Conservation (phyloP, 2,113 vertebrate genomes). For the Neogobius melanostomus region DNA sequence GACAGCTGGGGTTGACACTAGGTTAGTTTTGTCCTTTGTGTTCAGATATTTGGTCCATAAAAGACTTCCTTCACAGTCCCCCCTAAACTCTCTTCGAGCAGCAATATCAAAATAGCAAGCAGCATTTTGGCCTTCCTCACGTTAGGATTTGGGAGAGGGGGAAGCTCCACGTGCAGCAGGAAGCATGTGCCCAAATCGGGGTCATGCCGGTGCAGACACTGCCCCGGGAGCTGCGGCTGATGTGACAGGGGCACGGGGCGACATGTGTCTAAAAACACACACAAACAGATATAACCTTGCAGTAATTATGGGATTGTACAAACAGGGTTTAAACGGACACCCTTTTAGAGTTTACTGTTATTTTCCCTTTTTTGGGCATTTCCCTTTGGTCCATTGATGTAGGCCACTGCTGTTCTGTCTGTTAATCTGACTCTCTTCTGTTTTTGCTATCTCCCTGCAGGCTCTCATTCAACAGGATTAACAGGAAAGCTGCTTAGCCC, state of each 20-base stretch:
- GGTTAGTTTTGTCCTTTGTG: not conserved
- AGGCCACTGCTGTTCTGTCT: slow-evolving; percentile 32
- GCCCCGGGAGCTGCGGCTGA: slow-evolving; percentile 14
- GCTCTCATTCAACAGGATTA: slow-evolving; percentile 57
- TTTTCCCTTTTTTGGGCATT: slow-evolving; percentile 8
- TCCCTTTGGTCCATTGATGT: slow-evolving; percentile 20
- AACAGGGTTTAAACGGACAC: not conserved
- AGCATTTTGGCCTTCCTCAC: not conserved
- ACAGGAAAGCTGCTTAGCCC: slow-evolving; percentile 66
- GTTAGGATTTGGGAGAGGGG: slow-evolving; percentile 5
- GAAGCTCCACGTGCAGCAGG: slow-evolving; percentile 35
- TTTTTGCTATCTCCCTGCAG: slow-evolving; percentile 21
- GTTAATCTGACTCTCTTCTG: slow-evolving; percentile 32
- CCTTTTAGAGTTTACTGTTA: not conserved
- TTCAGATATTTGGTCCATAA: not conserved
- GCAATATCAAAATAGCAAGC: not conserved
- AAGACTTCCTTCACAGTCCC: not conserved
- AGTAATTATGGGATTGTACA: not conserved
- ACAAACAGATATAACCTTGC: not conserved
- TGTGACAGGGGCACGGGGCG: slow-evolving; percentile 26
- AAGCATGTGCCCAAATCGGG: slow-evolving; percentile 28
- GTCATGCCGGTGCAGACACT: slow-evolving; percentile 13
- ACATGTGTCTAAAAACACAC: not conserved
- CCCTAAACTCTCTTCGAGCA: too few species aligned
- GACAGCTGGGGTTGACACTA: not conserved